phyloP scores from a whole-genome alignment of 2,113 vertebrate species.

The Callospermophilus lateralis region DNA sequence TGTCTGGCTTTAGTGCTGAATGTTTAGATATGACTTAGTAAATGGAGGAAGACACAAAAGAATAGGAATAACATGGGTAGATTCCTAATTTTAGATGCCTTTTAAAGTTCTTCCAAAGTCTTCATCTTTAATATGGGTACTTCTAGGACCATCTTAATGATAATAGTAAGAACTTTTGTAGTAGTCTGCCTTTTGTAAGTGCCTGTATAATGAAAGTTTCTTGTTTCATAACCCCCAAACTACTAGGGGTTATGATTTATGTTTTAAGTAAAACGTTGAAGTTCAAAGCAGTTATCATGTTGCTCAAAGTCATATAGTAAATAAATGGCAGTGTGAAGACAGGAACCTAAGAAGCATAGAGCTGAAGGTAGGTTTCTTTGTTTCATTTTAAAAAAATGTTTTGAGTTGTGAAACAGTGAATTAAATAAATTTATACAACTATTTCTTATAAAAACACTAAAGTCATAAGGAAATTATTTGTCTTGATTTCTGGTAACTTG shows the following conservation, averaged over 20 bases:
- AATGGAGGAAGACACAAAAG: not conserved
- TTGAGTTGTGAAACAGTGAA: not conserved
- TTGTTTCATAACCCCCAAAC: not conserved
- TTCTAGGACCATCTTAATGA: not conserved
- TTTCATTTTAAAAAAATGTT: not conserved
- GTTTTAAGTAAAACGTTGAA: constrained; percentile 23
- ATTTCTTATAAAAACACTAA: not conserved
- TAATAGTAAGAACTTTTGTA: not conserved
- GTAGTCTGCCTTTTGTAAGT: not conserved
- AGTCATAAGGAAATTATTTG: not conserved
- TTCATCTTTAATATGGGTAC: not conserved
- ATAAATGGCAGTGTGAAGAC: not conserved
- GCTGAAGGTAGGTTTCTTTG: not conserved
- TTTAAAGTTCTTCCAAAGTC: not conserved
- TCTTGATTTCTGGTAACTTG: constrained; percentile 33
- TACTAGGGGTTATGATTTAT: not conserved
- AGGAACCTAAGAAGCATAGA: not conserved
- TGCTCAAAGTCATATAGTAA: not conserved
- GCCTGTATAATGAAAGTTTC: not conserved
- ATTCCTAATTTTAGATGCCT: constrained; percentile 6
- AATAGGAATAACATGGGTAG: not conserved
- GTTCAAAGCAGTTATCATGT: not conserved
- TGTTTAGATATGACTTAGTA: not conserved
- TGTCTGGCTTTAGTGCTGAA: not conserved
- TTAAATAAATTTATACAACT: not conserved